These are phyloP conservation scores for Heliconius nattereri DNA, from an alignment of 1,140 invertebrate species.

Conservation along the genomic window DNA sequence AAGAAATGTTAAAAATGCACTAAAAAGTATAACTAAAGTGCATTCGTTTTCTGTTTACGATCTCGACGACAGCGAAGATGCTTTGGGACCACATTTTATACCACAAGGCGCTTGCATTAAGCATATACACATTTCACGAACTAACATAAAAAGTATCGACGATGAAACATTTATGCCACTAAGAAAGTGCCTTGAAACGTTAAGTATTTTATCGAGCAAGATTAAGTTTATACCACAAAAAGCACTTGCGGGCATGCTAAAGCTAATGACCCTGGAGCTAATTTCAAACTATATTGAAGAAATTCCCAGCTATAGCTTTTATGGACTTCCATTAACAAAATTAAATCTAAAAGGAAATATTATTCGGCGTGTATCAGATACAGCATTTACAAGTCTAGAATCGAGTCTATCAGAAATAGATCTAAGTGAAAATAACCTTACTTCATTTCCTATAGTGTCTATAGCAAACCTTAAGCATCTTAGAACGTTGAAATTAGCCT, in stretches of 20 bases:
- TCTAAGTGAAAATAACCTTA: conserved; percentile 92
- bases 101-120: conserved; percentile 85
- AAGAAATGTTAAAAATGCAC: conserved; percentile 71
- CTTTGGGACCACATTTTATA: conserved; percentile 74
- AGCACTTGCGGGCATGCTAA: conserved; percentile 87
- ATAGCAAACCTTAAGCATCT: conserved; percentile 88
- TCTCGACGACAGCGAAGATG: conserved; percentile 69
- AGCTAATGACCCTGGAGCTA: conserved; percentile 89
- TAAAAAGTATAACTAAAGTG: conserved; percentile 64
- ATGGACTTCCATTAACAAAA: conserved; percentile 90
- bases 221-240: conserved; percentile 90
- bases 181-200: conserved; percentile 88
- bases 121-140: conserved; percentile 92
- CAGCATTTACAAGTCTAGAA: conserved; percentile 92
- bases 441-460: conserved; percentile 89
- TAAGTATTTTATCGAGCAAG: conserved; percentile 91
- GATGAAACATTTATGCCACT: conserved; percentile 88
- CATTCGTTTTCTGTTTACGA: conserved; percentile 72
- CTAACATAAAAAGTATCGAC: conserved; percentile 87
- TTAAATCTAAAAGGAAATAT: conserved; percentile 92
- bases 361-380: conserved; percentile 89
- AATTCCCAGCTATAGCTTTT: conserved; percentile 92
- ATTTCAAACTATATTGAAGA: conserved; percentile 92
- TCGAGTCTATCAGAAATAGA: conserved; percentile 90
- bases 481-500: conserved; percentile 87